Percentiles rank a stretch among this genome's conserved stretches.
phyloP scores from a whole-genome alignment of 2,113 vertebrate genomes.

The Cyphomyrus discorhynchus region DNA sequence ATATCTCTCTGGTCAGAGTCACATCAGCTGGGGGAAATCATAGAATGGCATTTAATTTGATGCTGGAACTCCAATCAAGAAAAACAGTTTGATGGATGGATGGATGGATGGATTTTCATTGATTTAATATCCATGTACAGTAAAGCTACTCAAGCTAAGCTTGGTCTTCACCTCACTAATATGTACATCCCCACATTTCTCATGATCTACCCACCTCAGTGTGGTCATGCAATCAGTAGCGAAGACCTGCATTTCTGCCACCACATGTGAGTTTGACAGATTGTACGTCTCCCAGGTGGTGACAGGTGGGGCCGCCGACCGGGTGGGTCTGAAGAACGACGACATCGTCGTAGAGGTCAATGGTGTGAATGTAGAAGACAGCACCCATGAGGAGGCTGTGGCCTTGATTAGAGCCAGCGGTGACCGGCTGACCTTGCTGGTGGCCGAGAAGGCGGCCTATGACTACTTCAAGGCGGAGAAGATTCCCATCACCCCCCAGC shows the following conservation, averaged over 20 bases:
- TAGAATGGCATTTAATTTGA: not conserved
- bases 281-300: slow-evolving; percentile 61
- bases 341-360: slow-evolving; percentile 84
- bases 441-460: slow-evolving; percentile 65
- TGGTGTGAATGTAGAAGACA: slow-evolving; percentile 64
- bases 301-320: slow-evolving; percentile 62
- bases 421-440: slow-evolving; percentile 64
- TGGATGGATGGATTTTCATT: not conserved
- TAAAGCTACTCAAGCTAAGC: not conserved
- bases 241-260: not conserved
- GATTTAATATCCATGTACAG: not conserved
- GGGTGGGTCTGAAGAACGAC: slow-evolving; percentile 68
- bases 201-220: not conserved
- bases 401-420: slow-evolving; percentile 63
- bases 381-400: slow-evolving; percentile 71
- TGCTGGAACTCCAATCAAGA: not conserved
- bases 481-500: slow-evolving; percentile 59
- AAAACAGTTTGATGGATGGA: not conserved
- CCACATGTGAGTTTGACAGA: not conserved
- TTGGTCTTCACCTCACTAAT: not conserved
- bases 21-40: not conserved
- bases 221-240: not conserved
- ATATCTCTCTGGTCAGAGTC: not conserved
- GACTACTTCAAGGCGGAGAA: slow-evolving; percentile 64
- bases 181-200: not conserved